Conservation (phyloP, 1,140 invertebrate genomes). For the Idris sp. region DNA sequence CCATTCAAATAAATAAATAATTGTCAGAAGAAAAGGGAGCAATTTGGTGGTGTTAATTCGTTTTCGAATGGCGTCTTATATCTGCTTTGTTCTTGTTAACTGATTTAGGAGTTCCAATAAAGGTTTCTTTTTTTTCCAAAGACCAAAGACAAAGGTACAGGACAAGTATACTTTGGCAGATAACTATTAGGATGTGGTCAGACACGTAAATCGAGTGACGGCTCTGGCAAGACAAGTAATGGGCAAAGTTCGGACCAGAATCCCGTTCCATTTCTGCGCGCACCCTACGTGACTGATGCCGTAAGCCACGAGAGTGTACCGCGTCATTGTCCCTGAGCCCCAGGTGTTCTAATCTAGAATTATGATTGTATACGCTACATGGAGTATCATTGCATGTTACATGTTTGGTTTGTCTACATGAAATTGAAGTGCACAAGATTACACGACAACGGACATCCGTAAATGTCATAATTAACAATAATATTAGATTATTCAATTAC, state of each 20-base stretch:
- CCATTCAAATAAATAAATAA: no score
- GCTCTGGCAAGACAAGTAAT: conserved; percentile 58
- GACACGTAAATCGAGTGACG: conserved; percentile 60
- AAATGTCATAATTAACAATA: conserved; percentile 45
- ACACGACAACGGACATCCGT: conserved; percentile 41
- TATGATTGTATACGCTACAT: conserved; percentile 60
- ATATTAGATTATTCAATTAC: conserved; percentile 42
- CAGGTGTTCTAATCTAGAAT: conserved; percentile 64
- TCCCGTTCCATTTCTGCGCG: conserved; percentile 55
- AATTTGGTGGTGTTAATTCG: no score
- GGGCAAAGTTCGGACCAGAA: conserved; percentile 60
- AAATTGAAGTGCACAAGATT: conserved; percentile 55
- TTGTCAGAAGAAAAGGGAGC: no score
- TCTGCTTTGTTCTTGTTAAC: no score
- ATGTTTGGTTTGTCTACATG: conserved; percentile 49
- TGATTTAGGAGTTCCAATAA: no score
- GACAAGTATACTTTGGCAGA: conserved; percentile 51
- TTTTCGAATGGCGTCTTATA: no score
- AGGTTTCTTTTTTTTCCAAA: no score
- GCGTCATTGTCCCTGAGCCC: conserved; percentile 58
- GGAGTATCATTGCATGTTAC: conserved; percentile 54
- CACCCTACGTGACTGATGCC: conserved; percentile 62
- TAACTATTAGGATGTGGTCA: conserved; percentile 57
- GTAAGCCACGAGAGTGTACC: conserved; percentile 59
- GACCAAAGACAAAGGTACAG: conserved; percentile 34